Conservation (phyloP, 2,797 vertebrate genomes). For the Cheirogaleus major region DNA sequence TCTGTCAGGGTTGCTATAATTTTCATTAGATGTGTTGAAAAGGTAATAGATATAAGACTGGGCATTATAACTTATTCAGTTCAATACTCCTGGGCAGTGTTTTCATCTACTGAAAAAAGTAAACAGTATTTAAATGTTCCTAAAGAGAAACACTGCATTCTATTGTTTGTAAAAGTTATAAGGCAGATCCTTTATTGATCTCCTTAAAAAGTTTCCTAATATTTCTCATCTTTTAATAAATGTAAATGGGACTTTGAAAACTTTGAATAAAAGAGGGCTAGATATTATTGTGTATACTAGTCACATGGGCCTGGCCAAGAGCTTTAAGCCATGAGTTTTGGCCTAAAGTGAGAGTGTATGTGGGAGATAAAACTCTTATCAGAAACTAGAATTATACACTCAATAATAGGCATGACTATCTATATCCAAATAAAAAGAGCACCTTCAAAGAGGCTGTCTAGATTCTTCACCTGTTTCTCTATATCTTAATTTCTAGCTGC, state of each 20-base stretch:
- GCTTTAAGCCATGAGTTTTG: background rate
- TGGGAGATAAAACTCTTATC: background rate
- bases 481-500: background rate
- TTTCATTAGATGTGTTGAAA: conserved; percentile 1
- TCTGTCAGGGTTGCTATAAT: background rate
- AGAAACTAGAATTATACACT: conserved; percentile 21
- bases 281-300: background rate
- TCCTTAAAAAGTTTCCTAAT: background rate
- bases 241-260: background rate
- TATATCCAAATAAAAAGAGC: conserved; percentile 30
- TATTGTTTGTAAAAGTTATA: background rate
- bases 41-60: background rate
- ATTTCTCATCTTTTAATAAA: conserved; percentile 34
- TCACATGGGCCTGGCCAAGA: background rate
- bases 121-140: background rate
- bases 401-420: background rate
- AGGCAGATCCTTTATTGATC: background rate
- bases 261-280: background rate
- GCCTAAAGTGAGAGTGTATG: background rate
- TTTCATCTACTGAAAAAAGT: conserved; percentile 22
- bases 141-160: background rate
- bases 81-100: background rate
- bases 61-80: background rate
- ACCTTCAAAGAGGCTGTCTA: background rate
- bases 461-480: background rate